Conservation (phyloP, 2,888 invertebrate genomes). For the Rhorus exstirpatorius region DNA sequence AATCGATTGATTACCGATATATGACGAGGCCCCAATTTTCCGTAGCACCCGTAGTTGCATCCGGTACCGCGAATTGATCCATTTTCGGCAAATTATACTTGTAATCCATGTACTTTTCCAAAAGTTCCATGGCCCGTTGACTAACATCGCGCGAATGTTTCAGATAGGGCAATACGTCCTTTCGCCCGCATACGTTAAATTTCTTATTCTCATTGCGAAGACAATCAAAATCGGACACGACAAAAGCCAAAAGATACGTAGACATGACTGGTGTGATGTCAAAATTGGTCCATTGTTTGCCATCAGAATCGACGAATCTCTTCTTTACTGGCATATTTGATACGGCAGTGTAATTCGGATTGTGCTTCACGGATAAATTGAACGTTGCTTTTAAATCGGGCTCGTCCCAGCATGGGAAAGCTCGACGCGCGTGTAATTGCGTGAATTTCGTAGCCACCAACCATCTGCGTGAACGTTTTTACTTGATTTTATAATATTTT, state of each 20-base stretch:
- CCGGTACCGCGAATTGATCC: slow-evolving; percentile 90
- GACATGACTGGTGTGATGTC: slow-evolving; percentile 89
- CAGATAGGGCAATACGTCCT: slow-evolving; percentile 91
- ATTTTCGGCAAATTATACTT: slow-evolving; percentile 93
- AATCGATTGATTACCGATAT: slow-evolving; percentile 87
- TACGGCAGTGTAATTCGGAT: slow-evolving; percentile 84
- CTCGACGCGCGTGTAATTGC: slow-evolving; percentile 89
- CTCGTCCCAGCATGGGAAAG: slow-evolving; percentile 92
- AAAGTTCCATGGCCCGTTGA: slow-evolving; percentile 90
- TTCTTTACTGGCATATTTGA: slow-evolving; percentile 80
- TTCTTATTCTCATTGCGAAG: slow-evolving; percentile 77
- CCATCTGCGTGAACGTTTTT: slow-evolving; percentile 85
- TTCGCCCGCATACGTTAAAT: slow-evolving; percentile 91
- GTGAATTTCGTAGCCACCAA: slow-evolving; percentile 90
- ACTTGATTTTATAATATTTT: background rate
- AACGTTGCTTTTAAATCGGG: slow-evolving; percentile 90
- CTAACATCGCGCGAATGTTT: slow-evolving; percentile 92
- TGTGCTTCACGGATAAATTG: slow-evolving; percentile 89
- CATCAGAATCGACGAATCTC: slow-evolving; percentile 50
- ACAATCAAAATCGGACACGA: slow-evolving; percentile 88
- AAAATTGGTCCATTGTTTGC: slow-evolving; percentile 68
- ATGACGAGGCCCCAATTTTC: slow-evolving; percentile 97
- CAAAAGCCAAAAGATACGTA: slow-evolving; percentile 92
- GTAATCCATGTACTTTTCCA: slow-evolving; percentile 92
- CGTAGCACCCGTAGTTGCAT: slow-evolving; percentile 95